Conservation (phyloP, 2,113 vertebrate genomes). For the Urocolius indicus region DNA sequence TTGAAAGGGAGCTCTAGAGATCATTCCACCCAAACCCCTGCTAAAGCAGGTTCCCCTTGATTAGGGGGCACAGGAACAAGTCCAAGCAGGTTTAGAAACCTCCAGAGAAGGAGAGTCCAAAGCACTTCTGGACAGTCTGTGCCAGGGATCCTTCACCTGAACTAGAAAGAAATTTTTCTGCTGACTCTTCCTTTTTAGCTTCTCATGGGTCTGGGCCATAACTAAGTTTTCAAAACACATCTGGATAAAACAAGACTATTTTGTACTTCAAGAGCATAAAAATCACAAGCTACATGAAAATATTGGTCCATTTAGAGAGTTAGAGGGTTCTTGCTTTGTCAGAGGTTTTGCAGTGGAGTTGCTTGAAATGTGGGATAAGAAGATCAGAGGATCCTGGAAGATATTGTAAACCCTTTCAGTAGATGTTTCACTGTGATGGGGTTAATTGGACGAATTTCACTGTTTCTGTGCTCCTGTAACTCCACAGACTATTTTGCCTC, state of each 20-base stretch:
- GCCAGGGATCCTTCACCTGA: no score
- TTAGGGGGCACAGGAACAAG: no score
- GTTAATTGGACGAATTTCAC: not conserved
- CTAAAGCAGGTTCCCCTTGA: no score
- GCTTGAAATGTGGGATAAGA: not conserved
- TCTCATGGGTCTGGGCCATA: rapidly evolving
- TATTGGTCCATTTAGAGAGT: not conserved
- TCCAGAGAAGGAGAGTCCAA: no score
- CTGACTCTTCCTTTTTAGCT: not conserved
- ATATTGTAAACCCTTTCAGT: not conserved
- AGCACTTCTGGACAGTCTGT: no score
- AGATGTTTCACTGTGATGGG: not conserved
- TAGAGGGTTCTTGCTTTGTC: not conserved
- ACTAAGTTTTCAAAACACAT: not conserved
- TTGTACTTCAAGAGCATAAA: not conserved
- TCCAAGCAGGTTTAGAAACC: no score
- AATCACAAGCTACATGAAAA: not conserved
- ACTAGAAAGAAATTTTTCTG: no score
- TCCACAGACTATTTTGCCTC: not conserved
- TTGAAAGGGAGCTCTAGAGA: no score
- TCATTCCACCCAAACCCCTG: no score
- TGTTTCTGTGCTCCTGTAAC: rapidly evolving
- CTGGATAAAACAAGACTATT: not conserved
- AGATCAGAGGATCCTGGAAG: not conserved
- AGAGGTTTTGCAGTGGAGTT: not conserved